Evolutionary conservation across 2,113 vertebrate species (phyloP).

Genomic region (Cromileptes altivelis): DNA sequence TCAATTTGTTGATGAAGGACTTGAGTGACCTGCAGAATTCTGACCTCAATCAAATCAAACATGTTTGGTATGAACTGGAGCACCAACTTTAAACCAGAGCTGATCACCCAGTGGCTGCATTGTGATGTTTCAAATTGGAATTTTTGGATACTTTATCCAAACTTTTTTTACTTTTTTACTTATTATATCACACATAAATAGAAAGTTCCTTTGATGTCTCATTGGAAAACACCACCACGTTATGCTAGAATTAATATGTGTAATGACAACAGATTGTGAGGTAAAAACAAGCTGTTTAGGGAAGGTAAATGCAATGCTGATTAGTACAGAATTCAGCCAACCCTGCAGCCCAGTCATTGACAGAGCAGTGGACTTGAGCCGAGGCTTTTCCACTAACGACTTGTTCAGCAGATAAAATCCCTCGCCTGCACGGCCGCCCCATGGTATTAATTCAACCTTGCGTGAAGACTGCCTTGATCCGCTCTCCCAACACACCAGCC

Average conservation of each 20-base stretch:
- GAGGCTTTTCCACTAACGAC: constrained; percentile 23
- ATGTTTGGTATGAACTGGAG: no score
- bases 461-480: constrained; percentile 25
- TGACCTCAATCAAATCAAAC: no score
- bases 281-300: not conserved
- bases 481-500: constrained; percentile 10
- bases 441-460: constrained; percentile 35
- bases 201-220: no score
- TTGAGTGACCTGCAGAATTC: not conserved
- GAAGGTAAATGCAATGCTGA: not conserved
- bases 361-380: constrained; percentile 11
- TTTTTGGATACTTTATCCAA: no score
- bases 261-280: not conserved
- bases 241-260: not conserved
- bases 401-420: constrained; percentile 40
- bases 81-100: no score
- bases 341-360: constrained; percentile 13
- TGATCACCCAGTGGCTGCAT: no score
- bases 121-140: no score
- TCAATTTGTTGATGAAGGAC: no score
- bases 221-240: no score
- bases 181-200: no score
- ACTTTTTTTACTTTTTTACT: no score
- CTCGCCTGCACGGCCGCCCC: not conserved
- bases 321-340: constrained; percentile 1